Percentiles rank a stretch among this genome's conserved stretches.
Evolutionary conservation across 2,113 vertebrate genomes (phyloP).

Genomic region (Pteropus alecto): DNA sequence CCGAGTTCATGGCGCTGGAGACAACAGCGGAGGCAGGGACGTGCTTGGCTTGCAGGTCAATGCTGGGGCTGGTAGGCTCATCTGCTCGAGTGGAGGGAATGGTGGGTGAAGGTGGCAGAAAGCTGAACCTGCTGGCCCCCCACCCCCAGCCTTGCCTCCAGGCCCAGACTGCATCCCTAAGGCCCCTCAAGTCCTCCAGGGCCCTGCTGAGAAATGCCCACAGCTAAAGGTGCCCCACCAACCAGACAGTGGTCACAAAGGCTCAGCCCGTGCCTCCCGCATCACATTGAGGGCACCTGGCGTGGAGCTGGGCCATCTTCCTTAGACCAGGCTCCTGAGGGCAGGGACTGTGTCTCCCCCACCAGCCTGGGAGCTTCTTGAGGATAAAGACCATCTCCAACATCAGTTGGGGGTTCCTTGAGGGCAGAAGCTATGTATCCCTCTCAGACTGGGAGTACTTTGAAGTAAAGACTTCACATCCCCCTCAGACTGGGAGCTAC

Average conservation of each 20-base stretch:
- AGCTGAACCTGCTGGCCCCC: neutral
- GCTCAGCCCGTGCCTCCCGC: neutral
- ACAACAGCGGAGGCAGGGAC: conserved; percentile 97
- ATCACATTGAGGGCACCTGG: neutral
- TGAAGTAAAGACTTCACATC: neutral
- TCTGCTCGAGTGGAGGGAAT: conserved; percentile 81
- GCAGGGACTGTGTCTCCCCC: neutral
- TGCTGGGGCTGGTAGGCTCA: conserved; percentile 96
- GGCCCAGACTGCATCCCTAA: neutral
- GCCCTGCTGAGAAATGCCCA: neutral
- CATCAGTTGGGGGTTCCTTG: neutral
- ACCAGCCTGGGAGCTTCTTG: neutral
- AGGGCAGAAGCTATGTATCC: neutral
- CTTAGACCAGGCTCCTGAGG: neutral
- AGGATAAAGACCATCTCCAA: neutral
- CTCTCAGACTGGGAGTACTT: neutral
- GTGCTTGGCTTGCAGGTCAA: conserved; percentile 95
- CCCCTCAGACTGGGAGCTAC: too few species aligned
- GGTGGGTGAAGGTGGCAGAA: neutral
- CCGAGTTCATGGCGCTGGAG: conserved; percentile 95
- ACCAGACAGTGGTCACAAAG: neutral
- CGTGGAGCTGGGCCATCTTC: neutral
- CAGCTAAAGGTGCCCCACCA: neutral
- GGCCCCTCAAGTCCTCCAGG: neutral
- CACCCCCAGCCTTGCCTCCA: neutral